phyloP scores from a whole-genome alignment of 1,140 invertebrate species.

The Drosophila azteca region DNA sequence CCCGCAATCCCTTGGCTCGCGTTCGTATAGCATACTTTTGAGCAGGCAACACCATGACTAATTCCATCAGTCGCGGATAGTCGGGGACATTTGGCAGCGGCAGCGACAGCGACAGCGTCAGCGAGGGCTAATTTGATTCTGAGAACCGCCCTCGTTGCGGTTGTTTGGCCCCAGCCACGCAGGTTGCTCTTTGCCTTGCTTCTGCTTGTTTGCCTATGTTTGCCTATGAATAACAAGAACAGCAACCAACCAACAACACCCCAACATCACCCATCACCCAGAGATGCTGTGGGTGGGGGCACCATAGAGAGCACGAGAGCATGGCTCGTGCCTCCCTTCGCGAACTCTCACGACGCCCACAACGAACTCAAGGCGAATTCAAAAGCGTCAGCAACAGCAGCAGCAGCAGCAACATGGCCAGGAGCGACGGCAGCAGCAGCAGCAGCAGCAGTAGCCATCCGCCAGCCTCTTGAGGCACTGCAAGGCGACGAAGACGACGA shows the following conservation, averaged over 20 bases:
- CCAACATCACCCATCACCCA: too few species aligned
- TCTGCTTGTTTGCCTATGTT: conserved; percentile 66
- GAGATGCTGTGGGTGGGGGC: not conserved
- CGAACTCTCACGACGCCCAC: conserved; percentile 52
- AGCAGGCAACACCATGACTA: conserved; percentile 35
- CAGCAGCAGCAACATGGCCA: not conserved
- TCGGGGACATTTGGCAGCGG: conserved; percentile 9
- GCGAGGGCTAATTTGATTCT: conserved; percentile 44
- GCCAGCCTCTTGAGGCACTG: conserved; percentile 43
- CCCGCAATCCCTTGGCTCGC: not conserved
- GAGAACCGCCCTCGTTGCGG: conserved; percentile 55
- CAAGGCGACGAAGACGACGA: conserved; percentile 38
- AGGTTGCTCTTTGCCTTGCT: conserved; percentile 75
- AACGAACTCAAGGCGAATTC: conserved; percentile 51
- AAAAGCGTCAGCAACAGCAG: conserved; percentile 22
- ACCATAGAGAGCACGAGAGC: conserved; percentile 13
- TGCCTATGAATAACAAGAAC: conserved; percentile 58
- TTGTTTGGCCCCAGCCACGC: conserved; percentile 65
- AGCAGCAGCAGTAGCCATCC: conserved; percentile 17
- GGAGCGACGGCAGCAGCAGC: conserved; percentile 29
- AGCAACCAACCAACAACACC: conserved; percentile 17
- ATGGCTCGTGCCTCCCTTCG: conserved; percentile 34
- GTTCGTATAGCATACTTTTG: conserved; percentile 35
- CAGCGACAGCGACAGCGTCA: too few species aligned
- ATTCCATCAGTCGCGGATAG: conserved; percentile 22